Conservation (phyloP, 2,888 invertebrate genomes). For the Drepana falcataria region DNA sequence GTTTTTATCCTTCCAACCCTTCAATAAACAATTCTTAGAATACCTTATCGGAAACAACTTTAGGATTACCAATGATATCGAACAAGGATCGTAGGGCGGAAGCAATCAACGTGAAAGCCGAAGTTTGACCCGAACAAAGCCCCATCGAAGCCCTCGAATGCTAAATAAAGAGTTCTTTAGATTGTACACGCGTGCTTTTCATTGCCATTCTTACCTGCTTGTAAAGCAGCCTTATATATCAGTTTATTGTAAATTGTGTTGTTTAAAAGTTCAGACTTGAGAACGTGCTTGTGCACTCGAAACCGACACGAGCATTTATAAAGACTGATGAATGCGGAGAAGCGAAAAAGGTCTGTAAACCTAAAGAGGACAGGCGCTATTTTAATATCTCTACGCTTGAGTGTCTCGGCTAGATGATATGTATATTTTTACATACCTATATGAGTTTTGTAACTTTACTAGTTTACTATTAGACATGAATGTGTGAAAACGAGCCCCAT, state of each 20-base stretch:
- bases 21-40: slow-evolving; percentile 1
- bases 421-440: no score
- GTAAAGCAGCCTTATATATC: background rate
- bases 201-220: slow-evolving; percentile 1
- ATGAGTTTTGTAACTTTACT: no score
- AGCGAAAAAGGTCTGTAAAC: no score
- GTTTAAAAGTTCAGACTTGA: no score
- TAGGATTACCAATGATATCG: slow-evolving; percentile 17
- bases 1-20: background rate
- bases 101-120: slow-evolving; percentile 57
- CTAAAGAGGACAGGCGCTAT: no score
- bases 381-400: no score
- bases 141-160: slow-evolving; percentile 22
- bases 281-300: no score
- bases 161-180: slow-evolving; percentile 41
- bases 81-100: slow-evolving; percentile 30
- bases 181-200: slow-evolving; percentile 26
- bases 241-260: background rate
- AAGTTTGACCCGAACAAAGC: slow-evolving; percentile 41
- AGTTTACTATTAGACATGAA: no score
- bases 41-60: slow-evolving; percentile 3
- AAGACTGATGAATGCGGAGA: no score
- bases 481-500: no score
- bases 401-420: no score
- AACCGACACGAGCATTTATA: no score